phyloP scores from a whole-genome alignment of 2,888 invertebrate species.

The Drosophila mettleri region DNA sequence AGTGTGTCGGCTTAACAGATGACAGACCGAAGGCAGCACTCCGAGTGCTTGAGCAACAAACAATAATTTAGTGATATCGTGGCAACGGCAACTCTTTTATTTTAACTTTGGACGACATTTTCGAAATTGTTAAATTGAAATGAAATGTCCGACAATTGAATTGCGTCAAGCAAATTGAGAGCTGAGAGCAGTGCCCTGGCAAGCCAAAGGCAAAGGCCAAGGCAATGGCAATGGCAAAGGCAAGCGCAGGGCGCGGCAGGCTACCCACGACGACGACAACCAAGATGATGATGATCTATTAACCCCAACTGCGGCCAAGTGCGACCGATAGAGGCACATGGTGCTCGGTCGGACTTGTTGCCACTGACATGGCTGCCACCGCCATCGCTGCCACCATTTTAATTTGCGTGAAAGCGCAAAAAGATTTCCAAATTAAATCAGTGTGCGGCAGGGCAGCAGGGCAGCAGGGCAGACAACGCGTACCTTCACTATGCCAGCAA shows the following conservation, averaged over 20 bases:
- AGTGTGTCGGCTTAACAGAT: conserved; percentile 24
- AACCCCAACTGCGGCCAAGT: conserved; percentile 54
- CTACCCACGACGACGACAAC: background rate
- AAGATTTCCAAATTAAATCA: conserved; percentile 76
- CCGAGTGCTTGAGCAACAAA: conserved; percentile 6
- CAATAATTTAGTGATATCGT: conserved; percentile 50
- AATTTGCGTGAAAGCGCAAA: conserved; percentile 72
- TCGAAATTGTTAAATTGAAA: conserved; percentile 75
- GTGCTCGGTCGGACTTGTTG: conserved; percentile 13
- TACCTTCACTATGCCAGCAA: background rate
- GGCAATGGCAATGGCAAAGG: conserved; percentile 1
- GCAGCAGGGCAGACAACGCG: conserved; percentile 24
- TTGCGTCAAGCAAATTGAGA: conserved; percentile 65
- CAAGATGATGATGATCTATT: conserved; percentile 59
- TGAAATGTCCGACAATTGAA: conserved; percentile 77
- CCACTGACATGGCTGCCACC: background rate
- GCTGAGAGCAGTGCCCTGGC: conserved; percentile 41
- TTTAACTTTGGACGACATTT: conserved; percentile 35
- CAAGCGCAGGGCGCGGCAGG: too few species aligned
- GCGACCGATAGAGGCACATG: conserved; percentile 22
- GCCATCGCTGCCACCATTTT: conserved; percentile 55
- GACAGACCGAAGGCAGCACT: too few species aligned
- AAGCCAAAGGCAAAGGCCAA: conserved; percentile 10
- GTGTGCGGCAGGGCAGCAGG: conserved; percentile 37
- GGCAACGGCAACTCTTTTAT: conserved; percentile 19